Evolutionary conservation across 1,140 invertebrate species (phyloP), one percentile per base, ranked within the genome.

Genomic region (Eriosoma lanigerum): DNA sequence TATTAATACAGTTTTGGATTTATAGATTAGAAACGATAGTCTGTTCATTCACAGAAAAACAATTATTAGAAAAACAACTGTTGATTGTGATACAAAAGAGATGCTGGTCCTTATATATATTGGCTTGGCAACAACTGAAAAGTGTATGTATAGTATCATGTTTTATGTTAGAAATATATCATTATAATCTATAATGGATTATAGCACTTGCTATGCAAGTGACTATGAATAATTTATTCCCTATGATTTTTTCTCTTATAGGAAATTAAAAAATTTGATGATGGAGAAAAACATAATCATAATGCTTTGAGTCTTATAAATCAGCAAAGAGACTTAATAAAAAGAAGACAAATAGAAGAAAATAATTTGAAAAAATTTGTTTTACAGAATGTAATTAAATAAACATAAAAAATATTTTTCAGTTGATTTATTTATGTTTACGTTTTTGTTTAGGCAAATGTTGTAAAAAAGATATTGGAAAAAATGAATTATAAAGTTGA

Each of bases 21-120:
- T 78, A 8, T 62, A 78, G 75, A n/a, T 26, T 78, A 0, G 75
- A 78, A 78, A 78, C 75, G 26, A 78, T 78, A 19, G 75, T 78
- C 12, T 62, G 12, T 58, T 48, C 75, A 62, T 78, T 78, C 29
- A 44, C 29, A 3, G 38, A 78, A 29, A 78, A 78, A 60, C 48
- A 78, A n/a, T 21, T 1, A 19, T 60, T 78, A 6, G 38, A 78
- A 78, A 17, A 38, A 46, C 32, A 78, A 48, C 46, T 78, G 12
- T 26, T 78, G 1, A 12, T 17, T 60, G 56, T 78, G 8, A 19
- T 62, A 13, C 75, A 78, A 48, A 78, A 78, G 3, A 78, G 75
- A 78, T 62, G 17, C 46, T 78, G 75, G 75, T 26, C 21, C 3
- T 60, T 78, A n/a, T 78, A 78, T 29, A 48, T 24, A 13, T 26